These are phyloP conservation scores for Eilema caniola DNA, from an alignment of 2,888 invertebrate genomes.

Conservation along the genomic window DNA sequence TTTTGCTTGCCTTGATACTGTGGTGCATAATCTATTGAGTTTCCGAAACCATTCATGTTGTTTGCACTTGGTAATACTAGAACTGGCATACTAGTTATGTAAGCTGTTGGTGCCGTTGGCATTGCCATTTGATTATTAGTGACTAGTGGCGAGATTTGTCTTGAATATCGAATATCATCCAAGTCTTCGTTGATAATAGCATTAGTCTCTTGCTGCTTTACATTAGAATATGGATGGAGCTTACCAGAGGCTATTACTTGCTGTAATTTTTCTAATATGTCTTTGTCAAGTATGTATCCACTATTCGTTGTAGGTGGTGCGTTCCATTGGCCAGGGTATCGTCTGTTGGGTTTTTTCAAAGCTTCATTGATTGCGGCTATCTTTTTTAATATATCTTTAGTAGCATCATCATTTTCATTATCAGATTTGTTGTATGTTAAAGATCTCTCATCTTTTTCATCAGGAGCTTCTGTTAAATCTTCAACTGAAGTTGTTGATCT, in stretches of 20 bases:
- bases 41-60: conserved; percentile 53
- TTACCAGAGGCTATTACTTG: conserved; percentile 75
- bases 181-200: conserved; percentile 32
- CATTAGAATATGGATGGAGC: conserved; percentile 55
- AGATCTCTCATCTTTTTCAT: conserved; percentile 57
- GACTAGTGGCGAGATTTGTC: conserved; percentile 49
- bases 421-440: conserved; percentile 59
- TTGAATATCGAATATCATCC: conserved; percentile 53
- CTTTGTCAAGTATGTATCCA: conserved; percentile 69
- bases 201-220: conserved; percentile 58
- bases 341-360: conserved; percentile 69
- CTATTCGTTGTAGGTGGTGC: conserved; percentile 61
- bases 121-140: conserved; percentile 43
- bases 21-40: conserved; percentile 49
- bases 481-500: conserved; percentile 54
- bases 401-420: conserved; percentile 54
- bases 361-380: conserved; percentile 85
- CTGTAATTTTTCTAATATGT: conserved; percentile 73
- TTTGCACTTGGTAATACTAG: conserved; percentile 63
- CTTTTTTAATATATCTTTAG: conserved; percentile 84
- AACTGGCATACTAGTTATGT: conserved; percentile 71
- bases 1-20: conserved; percentile 66
- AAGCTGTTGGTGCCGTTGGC: conserved; percentile 57
- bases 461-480: conserved; percentile 29
- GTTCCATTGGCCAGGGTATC: conserved; percentile 64